phyloP scores from a whole-genome alignment of 2,888 invertebrate genomes.

The Stenichneumon culpator region DNA sequence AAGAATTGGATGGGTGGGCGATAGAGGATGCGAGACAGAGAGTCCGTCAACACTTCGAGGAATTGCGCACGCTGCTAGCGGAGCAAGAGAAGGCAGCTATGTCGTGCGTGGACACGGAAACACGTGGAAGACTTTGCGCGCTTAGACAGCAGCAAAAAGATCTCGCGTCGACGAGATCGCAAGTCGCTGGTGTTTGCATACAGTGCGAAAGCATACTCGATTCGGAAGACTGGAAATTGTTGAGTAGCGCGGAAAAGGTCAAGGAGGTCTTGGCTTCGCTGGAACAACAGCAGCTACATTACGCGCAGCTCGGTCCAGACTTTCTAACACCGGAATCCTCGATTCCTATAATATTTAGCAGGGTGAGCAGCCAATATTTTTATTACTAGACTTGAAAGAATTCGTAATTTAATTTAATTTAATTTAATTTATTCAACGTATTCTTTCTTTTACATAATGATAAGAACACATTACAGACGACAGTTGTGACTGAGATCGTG shows the following conservation, averaged over 20 bases:
- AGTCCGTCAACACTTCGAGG: slow-evolving; percentile 86
- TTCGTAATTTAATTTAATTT: background rate
- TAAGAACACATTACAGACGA: too few species aligned
- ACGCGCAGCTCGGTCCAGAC: slow-evolving; percentile 86
- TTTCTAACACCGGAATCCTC: slow-evolving; percentile 86
- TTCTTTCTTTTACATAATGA: background rate
- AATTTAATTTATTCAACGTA: background rate
- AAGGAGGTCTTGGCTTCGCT: slow-evolving; percentile 85
- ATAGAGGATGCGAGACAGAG: slow-evolving; percentile 82
- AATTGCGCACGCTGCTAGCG: slow-evolving; percentile 85
- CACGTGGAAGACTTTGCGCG: slow-evolving; percentile 86
- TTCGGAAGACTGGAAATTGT: slow-evolving; percentile 86
- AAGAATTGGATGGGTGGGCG: slow-evolving; percentile 78
- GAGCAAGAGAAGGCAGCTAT: slow-evolving; percentile 86
- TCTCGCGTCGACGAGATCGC: slow-evolving; percentile 85
- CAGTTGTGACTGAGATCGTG: too few species aligned
- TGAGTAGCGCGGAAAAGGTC: slow-evolving; percentile 85
- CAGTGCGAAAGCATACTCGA: slow-evolving; percentile 86
- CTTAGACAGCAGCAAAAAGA: slow-evolving; percentile 87
- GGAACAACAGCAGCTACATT: slow-evolving; percentile 87
- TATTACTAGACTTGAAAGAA: background rate
- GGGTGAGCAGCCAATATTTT: slow-evolving; percentile 80
- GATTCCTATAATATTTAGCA: slow-evolving; percentile 88
- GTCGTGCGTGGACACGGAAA: slow-evolving; percentile 87
- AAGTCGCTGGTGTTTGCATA: slow-evolving; percentile 86